phyloP scores from a whole-genome alignment of 2,797 vertebrate species.

The Microctenopoma lineatum region DNA sequence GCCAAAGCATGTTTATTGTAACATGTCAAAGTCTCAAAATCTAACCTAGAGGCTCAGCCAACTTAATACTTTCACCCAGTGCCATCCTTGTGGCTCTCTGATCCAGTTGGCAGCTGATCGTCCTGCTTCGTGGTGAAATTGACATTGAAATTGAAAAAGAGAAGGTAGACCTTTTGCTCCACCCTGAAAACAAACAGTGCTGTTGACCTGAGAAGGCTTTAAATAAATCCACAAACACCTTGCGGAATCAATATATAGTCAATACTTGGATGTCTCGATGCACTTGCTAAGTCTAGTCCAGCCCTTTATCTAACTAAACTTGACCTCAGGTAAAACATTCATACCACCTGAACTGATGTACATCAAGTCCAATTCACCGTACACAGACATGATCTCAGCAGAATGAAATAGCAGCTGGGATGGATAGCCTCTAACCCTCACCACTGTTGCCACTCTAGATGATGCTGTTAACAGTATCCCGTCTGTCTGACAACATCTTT shows the following conservation, averaged over 20 bases:
- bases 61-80: constrained; percentile 9
- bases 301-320: not conserved
- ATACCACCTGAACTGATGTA: not conserved
- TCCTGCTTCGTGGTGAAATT: constrained; percentile 27
- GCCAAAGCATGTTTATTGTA: constrained; percentile 8
- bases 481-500: constrained; percentile 65
- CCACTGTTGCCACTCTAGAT: constrained; percentile 34
- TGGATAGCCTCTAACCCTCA: constrained; percentile 30
- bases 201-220: not conserved
- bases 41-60: not conserved
- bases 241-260: not conserved
- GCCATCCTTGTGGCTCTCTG: not conserved
- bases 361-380: constrained; percentile 22
- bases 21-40: constrained; percentile 16
- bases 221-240: not conserved
- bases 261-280: not conserved
- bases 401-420: constrained; percentile 32
- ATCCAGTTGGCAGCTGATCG: constrained; percentile 1
- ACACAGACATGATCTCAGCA: constrained; percentile 26
- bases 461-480: constrained; percentile 61
- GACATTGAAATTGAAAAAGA: constrained; percentile 25
- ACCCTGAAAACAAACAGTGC: not conserved
- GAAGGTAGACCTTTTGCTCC: not conserved
- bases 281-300: not conserved
- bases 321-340: constrained; percentile 15